Base-by-base conservation (phyloP, 1,140 invertebrate species). In the Globodera rostochiensis region DNA sequence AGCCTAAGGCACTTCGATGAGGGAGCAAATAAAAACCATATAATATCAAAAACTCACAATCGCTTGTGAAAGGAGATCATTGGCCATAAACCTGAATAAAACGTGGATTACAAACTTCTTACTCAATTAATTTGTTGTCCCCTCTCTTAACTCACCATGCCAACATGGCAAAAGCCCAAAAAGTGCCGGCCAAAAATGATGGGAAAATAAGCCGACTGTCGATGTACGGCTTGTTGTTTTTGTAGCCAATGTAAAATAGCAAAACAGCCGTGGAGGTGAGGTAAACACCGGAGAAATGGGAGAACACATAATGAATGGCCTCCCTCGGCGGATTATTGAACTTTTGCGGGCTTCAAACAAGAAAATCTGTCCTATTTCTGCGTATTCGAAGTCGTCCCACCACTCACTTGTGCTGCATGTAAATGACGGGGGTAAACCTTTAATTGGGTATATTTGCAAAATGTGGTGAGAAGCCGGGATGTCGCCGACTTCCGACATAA, bases 241-340 rank as follows among this genome's bases (percentile, higher is more conserved):
- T 90, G 45, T 87, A 79, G 9, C 85, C 82, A 49, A 87, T 87
- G 82, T 91, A 92, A 19, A 91, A 82, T 8, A 90, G 79, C 81
- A 91, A 91, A 82, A 90, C 91, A 6, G 88, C 57, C 13, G 89
- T 90, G 64, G 91, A 91, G 15, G 91, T 87, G 76, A 78, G 46
- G 64, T 78, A 78, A 78, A 78, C 69, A 46, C 91, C 91, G 81
- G 87, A 87, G 79, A 90, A 92, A 76, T 91, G 90, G n/a, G 91
- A 88, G 87, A 92, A 92, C 11, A 91, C 90, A 84, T 91, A 92
- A 79, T 91, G 90, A 50, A 92, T 81, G 76, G 85, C 91, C 90
- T 84, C 82, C 77, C 82, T 84, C 25, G 84, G 76, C 11, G 86
- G 67, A 66, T 81, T 69, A 21, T 25, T 57, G 67, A 84, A 86